Evolutionary conservation across 2,888 invertebrate genomes (phyloP), one percentile per base, ranked within the genome.

Genomic region (Bombyx huttoni): DNA sequence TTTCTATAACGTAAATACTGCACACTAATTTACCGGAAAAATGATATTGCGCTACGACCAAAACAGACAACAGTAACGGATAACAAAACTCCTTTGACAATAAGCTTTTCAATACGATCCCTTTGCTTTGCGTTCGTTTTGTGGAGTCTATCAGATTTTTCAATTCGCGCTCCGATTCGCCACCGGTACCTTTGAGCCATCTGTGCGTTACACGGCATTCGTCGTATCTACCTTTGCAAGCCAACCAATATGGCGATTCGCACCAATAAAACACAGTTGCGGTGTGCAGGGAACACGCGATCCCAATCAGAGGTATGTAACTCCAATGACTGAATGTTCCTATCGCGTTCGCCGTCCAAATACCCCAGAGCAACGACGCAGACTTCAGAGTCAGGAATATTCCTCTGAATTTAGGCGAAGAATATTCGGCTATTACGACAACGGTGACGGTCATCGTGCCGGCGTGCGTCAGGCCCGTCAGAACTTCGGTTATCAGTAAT

Each of bases 11-110:
- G 40, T 67, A 72, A 0, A 68, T 53, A 50, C 58, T 61, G 46
- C 63, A 70, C 0, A 68, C 64, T 0, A 68, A 40, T 61, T 73
- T 73, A 0, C 74, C 74, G 3, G 69, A 64, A 12, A 71, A 65
- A 47, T 67, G 60, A 10, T 68, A 68, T 46, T 64, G 63, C 6
- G 60, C 54, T n/a, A 64, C 54, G 33, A 63, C 56, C 0, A 65
- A 8, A 0, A 61, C 10, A 0, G 63, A 63, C 1, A 70, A 34
- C 0, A 61, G 51, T 6, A 67, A 7, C 0, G 73, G 70, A 47
- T 62, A 65, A 48, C 68, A 66, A 53, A 69, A 73, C 3, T 59
- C 58, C 34, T 58, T 58, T 13, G 33, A 45, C 1, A 6, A 12
- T 13, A 34, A 51, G 34, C 13, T 47, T 13, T 47, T 34, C 9